Evolutionary conservation across 2,113 vertebrate genomes (phyloP), one percentile per base, ranked within the genome.

Genomic region (Pygoscelis antarcticus): DNA sequence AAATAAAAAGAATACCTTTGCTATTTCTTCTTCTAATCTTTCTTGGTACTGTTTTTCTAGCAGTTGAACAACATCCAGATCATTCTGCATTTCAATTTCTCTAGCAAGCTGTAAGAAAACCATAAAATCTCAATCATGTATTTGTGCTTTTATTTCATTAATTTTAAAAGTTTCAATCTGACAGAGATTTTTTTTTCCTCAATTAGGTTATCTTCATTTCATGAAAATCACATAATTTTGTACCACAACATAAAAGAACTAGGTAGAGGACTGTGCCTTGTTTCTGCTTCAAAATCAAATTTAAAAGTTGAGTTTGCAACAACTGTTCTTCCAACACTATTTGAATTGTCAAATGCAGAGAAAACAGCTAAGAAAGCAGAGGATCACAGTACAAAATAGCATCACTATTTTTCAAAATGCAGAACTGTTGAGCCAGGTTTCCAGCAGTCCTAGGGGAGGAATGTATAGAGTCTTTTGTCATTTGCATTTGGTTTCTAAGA

Each of bases 1-100:
- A 70, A 75, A 87, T 38, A 21, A 77, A 76, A 75, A 22, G 15
- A 52, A 49, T 98, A 99, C 99, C 98, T 99, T 99, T 70, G 99
- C 99, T 60, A 99, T 98, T 98, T 99, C 99, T 97, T 99, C 98
- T 97, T 99, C 98, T 92, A 99, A 97, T 95, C 94, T 98, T 96
- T 99, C 98, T 96, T 98, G 97, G 94, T 99, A 98, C 34, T 98
- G 98, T 66, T 98, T 98, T 96, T 99, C 98, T 93, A 98, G 75
- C 8, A 97, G 87, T 0, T 97, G 95, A 95, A 96, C 72, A 83
- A 87, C 55, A 57, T 97, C 89, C 80, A 89, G 60, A 85, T 97
- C 92, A 75, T 98, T 97, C 71, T 54, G 91, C 66, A 61, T 68
- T 97, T 91, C 96, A 81, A 44, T 87, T 89, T 95, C 95, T 42